These are phyloP conservation scores for Drosophila neutralis DNA, from an alignment of 2,888 invertebrate genomes.

Conservation along the genomic window DNA sequence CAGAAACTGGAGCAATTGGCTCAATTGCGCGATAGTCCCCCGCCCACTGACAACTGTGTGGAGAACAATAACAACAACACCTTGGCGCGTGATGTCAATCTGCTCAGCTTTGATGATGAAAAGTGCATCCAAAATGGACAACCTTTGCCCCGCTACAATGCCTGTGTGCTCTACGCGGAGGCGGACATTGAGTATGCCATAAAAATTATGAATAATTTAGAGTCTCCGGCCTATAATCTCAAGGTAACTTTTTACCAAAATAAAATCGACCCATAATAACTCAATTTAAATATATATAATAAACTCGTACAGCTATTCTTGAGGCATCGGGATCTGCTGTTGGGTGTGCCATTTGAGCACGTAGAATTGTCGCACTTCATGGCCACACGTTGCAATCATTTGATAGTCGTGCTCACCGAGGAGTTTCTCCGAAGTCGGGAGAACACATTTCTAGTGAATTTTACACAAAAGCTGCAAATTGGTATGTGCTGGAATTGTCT, in stretches of 20 bases:
- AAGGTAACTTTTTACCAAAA: constrained; percentile 85
- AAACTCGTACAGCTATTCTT: constrained; percentile 87
- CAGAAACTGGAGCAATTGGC: constrained; percentile 54
- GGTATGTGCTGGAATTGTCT: constrained; percentile 85
- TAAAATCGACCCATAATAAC: background rate
- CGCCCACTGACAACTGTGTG: constrained; percentile 26
- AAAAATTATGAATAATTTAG: constrained; percentile 87
- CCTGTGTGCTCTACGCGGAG: constrained; percentile 91
- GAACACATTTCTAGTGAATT: constrained; percentile 91
- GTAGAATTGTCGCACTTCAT: constrained; percentile 90
- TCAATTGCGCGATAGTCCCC: constrained; percentile 31
- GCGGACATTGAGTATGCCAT: constrained; percentile 90
- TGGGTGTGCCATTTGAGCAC: constrained; percentile 89
- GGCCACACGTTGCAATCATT: constrained; percentile 90
- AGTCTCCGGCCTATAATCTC: constrained; percentile 86
- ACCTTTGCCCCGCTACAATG: constrained; percentile 89
- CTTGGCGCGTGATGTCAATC: constrained; percentile 64
- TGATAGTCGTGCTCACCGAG: constrained; percentile 92
- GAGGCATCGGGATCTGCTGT: constrained; percentile 90
- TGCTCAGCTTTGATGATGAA: constrained; percentile 86
- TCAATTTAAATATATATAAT: background rate
- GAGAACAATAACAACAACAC: constrained; percentile 58
- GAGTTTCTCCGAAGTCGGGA: constrained; percentile 90
- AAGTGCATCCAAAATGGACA: constrained; percentile 85
- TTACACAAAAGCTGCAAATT: constrained; percentile 92